phyloP scores from a whole-genome alignment of 2,113 vertebrate species.

The Trogon surrucura region DNA sequence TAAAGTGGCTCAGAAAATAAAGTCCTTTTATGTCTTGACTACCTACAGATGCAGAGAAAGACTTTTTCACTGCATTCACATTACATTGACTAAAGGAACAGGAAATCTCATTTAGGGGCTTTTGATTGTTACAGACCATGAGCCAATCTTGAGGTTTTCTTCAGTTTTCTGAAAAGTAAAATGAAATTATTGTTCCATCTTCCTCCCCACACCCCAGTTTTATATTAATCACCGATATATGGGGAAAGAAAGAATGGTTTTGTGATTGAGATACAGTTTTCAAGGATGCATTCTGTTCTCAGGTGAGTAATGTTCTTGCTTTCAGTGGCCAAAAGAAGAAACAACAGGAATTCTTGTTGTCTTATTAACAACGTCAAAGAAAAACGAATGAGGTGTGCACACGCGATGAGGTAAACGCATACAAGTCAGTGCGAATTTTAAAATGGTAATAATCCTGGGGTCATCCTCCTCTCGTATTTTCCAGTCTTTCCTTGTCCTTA shows the following conservation, averaged over 20 bases:
- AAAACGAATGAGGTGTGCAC: not conserved
- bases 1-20: slow-evolving; percentile 7
- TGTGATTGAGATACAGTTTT: not conserved
- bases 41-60: not conserved
- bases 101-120: not conserved
- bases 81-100: not conserved
- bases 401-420: not conserved
- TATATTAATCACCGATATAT: not conserved
- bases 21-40: not conserved
- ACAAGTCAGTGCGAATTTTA: not conserved
- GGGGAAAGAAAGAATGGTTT: not conserved
- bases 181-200: not conserved
- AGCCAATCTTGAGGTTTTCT: not conserved
- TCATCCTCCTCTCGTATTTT: not conserved
- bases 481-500: not conserved
- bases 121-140: not conserved
- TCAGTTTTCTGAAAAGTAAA: not conserved
- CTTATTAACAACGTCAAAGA: not conserved
- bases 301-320: not conserved
- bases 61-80: not conserved
- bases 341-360: not conserved
- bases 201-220: rapidly evolving
- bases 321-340: not conserved
- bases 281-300: not conserved
- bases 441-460: not conserved